A percentile compares a stretch with the other conserved stretches of the same genome.
Evolutionary conservation across 2,113 vertebrate genomes (phyloP).

Genomic region (Hylia prasina): DNA sequence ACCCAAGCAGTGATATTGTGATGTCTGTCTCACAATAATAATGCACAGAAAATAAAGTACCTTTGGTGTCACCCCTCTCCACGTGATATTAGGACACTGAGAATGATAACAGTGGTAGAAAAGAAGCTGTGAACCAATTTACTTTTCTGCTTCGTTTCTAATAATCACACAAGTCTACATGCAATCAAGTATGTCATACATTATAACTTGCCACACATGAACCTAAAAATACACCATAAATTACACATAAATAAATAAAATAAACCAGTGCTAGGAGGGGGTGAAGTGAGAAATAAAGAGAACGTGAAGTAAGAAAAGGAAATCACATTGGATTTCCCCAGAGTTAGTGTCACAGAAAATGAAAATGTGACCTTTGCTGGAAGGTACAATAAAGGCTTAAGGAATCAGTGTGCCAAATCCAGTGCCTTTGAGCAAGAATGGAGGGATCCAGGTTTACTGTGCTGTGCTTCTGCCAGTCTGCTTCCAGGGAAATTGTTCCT

Average conservation of each 20-base stretch:
- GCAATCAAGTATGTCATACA: background rate
- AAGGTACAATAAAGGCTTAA: background rate
- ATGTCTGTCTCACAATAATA: background rate
- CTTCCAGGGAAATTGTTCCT: background rate
- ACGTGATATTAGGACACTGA: background rate
- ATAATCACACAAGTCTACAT: background rate
- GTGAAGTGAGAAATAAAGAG: background rate
- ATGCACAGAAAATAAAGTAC: background rate
- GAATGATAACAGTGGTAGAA: background rate
- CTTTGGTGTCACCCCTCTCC: background rate
- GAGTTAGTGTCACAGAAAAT: background rate
- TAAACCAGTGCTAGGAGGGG: accelerated
- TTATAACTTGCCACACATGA: background rate
- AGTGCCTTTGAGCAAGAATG: background rate
- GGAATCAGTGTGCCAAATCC: background rate
- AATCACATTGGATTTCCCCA: background rate
- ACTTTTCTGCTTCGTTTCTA: background rate
- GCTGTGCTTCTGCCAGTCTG: background rate
- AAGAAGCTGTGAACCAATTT: background rate
- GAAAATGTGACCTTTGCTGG: background rate
- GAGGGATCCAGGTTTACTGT: background rate
- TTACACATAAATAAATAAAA: background rate
- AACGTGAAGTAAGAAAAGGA: background rate
- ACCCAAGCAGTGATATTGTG: background rate
- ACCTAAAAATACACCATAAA: background rate